Conservation (phyloP, 2,797 vertebrate species). For the Anolis apletophallus region DNA sequence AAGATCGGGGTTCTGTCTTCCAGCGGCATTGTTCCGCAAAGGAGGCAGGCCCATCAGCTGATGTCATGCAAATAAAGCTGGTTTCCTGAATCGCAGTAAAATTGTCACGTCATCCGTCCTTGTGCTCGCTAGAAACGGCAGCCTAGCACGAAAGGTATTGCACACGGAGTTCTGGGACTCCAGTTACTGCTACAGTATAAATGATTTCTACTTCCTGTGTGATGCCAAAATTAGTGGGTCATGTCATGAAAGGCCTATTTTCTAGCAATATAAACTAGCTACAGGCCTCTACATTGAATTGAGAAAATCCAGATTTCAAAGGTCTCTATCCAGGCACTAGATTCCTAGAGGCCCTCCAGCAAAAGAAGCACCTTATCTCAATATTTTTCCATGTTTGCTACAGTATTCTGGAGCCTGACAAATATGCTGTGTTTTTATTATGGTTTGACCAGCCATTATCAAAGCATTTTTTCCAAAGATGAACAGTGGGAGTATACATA, state of each 20-base stretch:
- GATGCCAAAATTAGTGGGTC: neutral
- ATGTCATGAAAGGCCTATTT: neutral
- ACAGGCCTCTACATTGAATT: neutral
- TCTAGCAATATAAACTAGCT: neutral
- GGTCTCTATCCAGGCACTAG: neutral
- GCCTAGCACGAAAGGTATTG: no score
- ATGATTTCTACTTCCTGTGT: neutral
- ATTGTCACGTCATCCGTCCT: no score
- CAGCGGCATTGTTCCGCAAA: no score
- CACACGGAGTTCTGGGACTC: no score
- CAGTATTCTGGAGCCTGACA: neutral
- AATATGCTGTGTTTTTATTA: neutral
- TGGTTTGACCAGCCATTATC: neutral
- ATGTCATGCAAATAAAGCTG: no score
- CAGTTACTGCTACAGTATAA: no score
- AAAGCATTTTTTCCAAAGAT: neutral
- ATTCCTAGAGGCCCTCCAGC: neutral
- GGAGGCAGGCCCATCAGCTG: no score
- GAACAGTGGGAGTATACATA: no score
- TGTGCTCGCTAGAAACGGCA: no score
- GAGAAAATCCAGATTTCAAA: neutral
- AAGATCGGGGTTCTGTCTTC: no score
- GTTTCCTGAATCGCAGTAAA: no score
- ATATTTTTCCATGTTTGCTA: neutral
- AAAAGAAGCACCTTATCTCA: neutral